Evolutionary conservation across 2,113 vertebrate genomes (phyloP).

Genomic region (Fregata magnificens): DNA sequence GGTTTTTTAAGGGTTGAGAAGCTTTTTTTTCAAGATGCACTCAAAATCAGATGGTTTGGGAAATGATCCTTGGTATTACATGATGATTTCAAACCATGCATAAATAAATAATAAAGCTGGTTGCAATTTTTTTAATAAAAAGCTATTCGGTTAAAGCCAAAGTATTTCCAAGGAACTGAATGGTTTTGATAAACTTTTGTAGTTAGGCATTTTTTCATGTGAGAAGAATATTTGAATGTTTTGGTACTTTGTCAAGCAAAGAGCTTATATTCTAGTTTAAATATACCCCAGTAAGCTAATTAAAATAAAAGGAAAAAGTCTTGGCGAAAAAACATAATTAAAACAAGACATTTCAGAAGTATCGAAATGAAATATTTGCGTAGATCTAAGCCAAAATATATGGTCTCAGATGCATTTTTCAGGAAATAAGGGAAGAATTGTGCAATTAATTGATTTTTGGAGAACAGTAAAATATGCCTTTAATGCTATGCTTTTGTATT

Average conservation of each 20-base stretch:
- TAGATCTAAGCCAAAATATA: not conserved
- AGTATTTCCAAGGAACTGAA: not conserved
- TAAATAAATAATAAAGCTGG: not conserved
- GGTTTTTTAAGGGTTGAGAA: not conserved
- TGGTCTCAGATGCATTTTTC: not conserved
- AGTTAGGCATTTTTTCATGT: not conserved
- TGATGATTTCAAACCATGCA: not conserved
- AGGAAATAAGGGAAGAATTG: not conserved
- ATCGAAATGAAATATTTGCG: not conserved
- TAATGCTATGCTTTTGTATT: not conserved
- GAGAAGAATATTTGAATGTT: not conserved
- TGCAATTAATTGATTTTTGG: not conserved
- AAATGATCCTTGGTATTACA: not conserved
- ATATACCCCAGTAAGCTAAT: not conserved
- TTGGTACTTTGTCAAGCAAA: slow-evolving; percentile 14
- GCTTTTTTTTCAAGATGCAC: not conserved
- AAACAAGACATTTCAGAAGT: not conserved
- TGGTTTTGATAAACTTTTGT: not conserved
- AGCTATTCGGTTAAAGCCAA: not conserved
- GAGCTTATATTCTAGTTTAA: not conserved
- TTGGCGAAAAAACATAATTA: not conserved
- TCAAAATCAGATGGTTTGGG: not conserved
- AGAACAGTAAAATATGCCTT: not conserved
- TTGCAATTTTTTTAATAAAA: not conserved
- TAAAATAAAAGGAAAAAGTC: not conserved